phyloP scores from a whole-genome alignment of 2,113 vertebrate genomes.

The Gadus macrocephalus region DNA sequence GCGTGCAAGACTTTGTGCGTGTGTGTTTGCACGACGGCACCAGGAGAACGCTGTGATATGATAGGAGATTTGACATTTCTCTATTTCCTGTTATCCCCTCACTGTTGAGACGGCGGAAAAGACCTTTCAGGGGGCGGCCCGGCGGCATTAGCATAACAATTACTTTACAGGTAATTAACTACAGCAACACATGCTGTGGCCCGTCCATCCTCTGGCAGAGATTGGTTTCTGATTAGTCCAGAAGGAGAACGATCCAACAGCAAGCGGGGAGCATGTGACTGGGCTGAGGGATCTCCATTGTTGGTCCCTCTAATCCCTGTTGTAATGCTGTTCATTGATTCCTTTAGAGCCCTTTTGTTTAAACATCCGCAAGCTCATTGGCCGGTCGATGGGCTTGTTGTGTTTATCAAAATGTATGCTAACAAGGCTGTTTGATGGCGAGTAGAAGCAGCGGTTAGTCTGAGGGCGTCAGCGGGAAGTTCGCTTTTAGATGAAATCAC shows the following conservation, averaged over 20 bases:
- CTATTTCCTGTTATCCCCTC: not conserved
- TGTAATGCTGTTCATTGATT: no score
- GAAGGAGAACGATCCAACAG: not conserved
- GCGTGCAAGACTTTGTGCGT: not conserved
- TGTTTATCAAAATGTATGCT: no score
- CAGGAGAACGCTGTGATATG: no score
- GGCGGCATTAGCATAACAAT: constrained; percentile 1
- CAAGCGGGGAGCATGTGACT: not conserved
- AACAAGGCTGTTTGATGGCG: no score
- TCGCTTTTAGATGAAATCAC: no score
- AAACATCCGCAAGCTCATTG: no score
- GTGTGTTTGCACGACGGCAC: not conserved
- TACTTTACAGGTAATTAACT: not conserved
- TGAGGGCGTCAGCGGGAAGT: no score
- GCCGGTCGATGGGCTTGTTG: no score
- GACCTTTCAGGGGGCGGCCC: not conserved
- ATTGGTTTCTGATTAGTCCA: no score
- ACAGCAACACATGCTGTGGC: not conserved
- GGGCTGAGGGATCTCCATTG: not conserved
- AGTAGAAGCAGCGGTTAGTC: no score
- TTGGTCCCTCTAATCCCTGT: not conserved
- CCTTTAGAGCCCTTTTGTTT: no score
- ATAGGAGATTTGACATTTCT: no score
- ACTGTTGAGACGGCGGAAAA: not conserved
- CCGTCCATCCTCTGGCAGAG: not conserved